phyloP scores from a whole-genome alignment of 2,797 vertebrate species.

The Loriculus beryllinus region DNA sequence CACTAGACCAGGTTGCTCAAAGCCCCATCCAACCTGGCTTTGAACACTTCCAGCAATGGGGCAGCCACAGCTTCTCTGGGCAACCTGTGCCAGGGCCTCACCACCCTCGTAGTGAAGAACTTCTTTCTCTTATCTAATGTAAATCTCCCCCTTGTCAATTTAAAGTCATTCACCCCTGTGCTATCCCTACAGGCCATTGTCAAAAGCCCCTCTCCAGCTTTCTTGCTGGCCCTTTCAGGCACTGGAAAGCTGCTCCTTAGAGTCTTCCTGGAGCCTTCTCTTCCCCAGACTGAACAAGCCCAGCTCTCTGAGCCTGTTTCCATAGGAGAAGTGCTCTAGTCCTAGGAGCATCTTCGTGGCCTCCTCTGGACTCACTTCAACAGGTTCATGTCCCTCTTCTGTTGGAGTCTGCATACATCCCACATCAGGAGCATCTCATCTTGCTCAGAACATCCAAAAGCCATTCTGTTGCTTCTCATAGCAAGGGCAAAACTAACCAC shows the following conservation, averaged over 20 bases:
- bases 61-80: background rate
- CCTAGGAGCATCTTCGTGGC: background rate
- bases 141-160: background rate
- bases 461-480: background rate
- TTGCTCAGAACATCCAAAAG: too few species aligned
- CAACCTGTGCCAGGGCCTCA: accelerated
- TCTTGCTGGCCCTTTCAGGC: background rate
- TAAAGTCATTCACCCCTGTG: background rate
- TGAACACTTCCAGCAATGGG: background rate
- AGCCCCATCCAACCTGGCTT: background rate
- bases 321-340: background rate
- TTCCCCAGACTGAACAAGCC: background rate
- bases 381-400: background rate
- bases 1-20: background rate
- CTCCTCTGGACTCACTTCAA: background rate
- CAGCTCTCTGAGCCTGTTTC: background rate
- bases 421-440: background rate
- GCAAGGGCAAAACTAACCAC: background rate
- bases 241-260: background rate
- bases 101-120: background rate
- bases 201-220: background rate
- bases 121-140: background rate
- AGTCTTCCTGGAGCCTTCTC: background rate
- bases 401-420: background rate
- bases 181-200: background rate